Percentiles rank a stretch among this genome's conserved stretches.
Conservation (phyloP, 2,113 vertebrate genomes). For the Toxostoma redivivum region DNA sequence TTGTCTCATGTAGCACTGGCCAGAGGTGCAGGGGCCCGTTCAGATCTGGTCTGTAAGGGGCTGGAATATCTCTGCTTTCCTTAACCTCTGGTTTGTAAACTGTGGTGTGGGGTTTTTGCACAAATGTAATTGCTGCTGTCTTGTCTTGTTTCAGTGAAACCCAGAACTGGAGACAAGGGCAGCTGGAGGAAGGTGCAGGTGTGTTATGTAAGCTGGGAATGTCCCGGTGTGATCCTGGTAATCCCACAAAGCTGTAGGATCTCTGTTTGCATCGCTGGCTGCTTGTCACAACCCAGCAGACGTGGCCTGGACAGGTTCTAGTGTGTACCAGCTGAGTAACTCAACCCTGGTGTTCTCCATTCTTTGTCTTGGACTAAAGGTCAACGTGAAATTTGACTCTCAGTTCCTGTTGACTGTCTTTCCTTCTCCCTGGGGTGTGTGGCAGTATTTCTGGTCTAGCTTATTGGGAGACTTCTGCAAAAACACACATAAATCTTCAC, state of each 20-base stretch:
- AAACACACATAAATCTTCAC: not conserved
- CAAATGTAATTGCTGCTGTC: not conserved
- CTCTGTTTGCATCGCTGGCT: accelerated
- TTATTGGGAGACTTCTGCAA: not conserved
- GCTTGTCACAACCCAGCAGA: not conserved
- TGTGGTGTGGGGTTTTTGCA: accelerated
- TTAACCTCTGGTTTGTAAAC: not conserved
- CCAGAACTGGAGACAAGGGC: not conserved
- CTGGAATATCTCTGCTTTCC: not conserved
- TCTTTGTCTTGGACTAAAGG: not conserved
- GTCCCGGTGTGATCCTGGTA: not conserved
- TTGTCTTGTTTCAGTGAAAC: not conserved
- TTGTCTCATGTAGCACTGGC: not conserved
- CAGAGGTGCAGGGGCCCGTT: not conserved
- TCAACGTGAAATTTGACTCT: not conserved
- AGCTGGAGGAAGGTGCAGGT: not conserved
- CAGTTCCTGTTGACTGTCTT: not conserved
- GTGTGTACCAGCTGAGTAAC: not conserved
- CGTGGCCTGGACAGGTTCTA: not conserved
- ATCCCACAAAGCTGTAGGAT: not conserved
- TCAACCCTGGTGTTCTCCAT: not conserved
- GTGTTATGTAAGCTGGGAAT: accelerated
- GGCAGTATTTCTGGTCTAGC: not conserved
- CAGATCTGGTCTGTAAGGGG: accelerated
- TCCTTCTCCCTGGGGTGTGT: not conserved